These are phyloP conservation scores for Anguilla pacifica DNA, from an alignment of 2,797 vertebrate genomes.

Conservation along the genomic window DNA sequence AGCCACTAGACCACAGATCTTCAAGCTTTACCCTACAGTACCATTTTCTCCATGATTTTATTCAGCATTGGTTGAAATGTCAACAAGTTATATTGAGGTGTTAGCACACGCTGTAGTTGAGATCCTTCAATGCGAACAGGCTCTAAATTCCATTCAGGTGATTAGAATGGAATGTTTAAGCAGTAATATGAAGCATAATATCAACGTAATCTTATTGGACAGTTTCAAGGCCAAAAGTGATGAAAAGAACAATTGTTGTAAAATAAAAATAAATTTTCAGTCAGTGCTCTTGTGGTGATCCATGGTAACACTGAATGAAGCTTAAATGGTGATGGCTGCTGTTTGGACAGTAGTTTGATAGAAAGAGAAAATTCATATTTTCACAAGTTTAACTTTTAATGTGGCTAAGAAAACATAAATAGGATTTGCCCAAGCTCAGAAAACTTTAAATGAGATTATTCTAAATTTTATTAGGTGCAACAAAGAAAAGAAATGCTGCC, in stretches of 20 bases:
- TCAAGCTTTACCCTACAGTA: not conserved
- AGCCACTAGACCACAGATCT: not conserved
- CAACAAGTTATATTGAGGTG: slow-evolving; percentile 66
- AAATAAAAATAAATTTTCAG: slow-evolving; percentile 49
- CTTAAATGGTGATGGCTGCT: not conserved
- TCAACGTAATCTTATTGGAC: slow-evolving; percentile 49
- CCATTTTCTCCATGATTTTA: not conserved
- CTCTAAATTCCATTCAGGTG: slow-evolving; percentile 58
- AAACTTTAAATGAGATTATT: slow-evolving; percentile 5
- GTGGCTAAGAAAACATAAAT: slow-evolving; percentile 2
- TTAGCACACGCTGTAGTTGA: slow-evolving; percentile 49
- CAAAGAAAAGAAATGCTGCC: not conserved
- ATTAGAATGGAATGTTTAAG: slow-evolving; percentile 64
- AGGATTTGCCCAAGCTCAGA: not conserved
- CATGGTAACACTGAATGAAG: slow-evolving; percentile 33
- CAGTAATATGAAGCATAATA: slow-evolving; percentile 48
- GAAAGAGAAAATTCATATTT: not conserved
- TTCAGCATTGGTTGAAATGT: slow-evolving; percentile 55
- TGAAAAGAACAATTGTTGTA: slow-evolving; percentile 60
- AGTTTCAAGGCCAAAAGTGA: slow-evolving; percentile 49
- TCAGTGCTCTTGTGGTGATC: slow-evolving; percentile 37
- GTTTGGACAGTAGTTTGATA: not conserved
- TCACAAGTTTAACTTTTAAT: slow-evolving; percentile 3
- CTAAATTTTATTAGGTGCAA: not conserved
- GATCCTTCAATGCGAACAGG: slow-evolving; percentile 51